Evolutionary conservation across 2,113 vertebrate species (phyloP), one percentile per base, ranked within the genome.

Genomic region (Hemiprocne comata): DNA sequence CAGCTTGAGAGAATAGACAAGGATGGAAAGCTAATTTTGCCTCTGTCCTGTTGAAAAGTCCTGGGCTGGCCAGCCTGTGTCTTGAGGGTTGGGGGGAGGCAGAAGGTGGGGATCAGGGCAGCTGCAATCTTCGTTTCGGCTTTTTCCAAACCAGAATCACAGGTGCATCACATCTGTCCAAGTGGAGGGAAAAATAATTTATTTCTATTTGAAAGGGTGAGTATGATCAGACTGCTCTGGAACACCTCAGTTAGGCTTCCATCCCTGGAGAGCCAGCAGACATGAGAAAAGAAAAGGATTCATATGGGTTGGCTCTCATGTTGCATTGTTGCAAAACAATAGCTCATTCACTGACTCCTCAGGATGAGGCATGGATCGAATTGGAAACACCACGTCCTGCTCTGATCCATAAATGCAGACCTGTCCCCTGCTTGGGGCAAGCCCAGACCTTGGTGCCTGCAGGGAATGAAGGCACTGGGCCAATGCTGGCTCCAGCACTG

Each of bases 21-120:
- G 28, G 34, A 61, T 20, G 7, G 73, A 94, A 94, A 96, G 80
- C 87, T 64, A 64, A 71, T 94, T 90, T 93, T 88, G 92, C 18
- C 23, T 80, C 5, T 1, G 1, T 71, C 4, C 19, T 76, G 53
- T 36, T 88, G 60, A 70, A 76, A 62, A 93, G 38, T 94, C 88
- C 51, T 54, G 60, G 50, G 26, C 76, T 87, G 48, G 58, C 48
- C 34, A 84, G 64, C 16, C 31, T n/a, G 2, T 51, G 58, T 60
- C 18, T 65, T 65, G 50, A 42, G 40, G 34, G 34, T 5, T 65
- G 34, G 26, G 17, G 33, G 33, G 48, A 24, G 24, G 19, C 6
- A 4, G 42, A 74, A 64, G 6, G 6, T 31, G 13, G 19, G 23
- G 46, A 72, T 26, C 33, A 38, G 10, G 18, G 19, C 36, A 75